Base-by-base conservation (phyloP, 1,140 invertebrate species). In the Drosophila ananassae region DNA sequence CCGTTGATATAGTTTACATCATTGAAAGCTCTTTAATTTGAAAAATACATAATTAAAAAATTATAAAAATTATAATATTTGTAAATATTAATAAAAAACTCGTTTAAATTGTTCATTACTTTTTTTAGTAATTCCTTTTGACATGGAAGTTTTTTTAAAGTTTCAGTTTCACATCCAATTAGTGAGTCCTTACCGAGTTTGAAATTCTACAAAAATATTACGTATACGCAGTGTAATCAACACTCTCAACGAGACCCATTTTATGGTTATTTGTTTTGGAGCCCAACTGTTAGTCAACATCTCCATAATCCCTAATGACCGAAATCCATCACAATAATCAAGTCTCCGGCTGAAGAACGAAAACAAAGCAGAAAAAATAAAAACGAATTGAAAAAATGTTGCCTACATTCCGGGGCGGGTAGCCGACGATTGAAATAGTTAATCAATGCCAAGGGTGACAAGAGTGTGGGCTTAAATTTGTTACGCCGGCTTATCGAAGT, bases 311-410 rank as follows among this genome's bases (percentile, higher is more conserved):
- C 74, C 13, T 87, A 87, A 85, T 76, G 82, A 64, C 59, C 62
- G 48, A 62, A 85, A 89, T 85, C 82, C 82, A 85, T 85, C 82
- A 89, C 74, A 80, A 67, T 85, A 85, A 85, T 85, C 78, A 85
- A 76, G 61, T 71, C 55, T 21, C 44, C 44, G 44, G 6, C 44
- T 24, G 21, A 21, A 47, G 41, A 6, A 2, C 25, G 8, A 44
- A 47, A 47, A 9, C 44, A 47, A 24, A 47, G 10, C 44, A 51
- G 46, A 25, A 37, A 61, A 58, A 47, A 10, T 10, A 39, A 68
- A 46, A 17, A 17, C 3, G 41, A 68, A 61, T 68, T 52, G 63
- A 50, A 73, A 55, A 73, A 62, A 48, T 21, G 39, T 56, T 69
- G 78, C 66, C 57, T 62, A 77, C 58, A 57, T 60, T 68, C 61